Evolutionary conservation across 2,888 invertebrate genomes (phyloP).

Genomic region (Selenia dentaria): DNA sequence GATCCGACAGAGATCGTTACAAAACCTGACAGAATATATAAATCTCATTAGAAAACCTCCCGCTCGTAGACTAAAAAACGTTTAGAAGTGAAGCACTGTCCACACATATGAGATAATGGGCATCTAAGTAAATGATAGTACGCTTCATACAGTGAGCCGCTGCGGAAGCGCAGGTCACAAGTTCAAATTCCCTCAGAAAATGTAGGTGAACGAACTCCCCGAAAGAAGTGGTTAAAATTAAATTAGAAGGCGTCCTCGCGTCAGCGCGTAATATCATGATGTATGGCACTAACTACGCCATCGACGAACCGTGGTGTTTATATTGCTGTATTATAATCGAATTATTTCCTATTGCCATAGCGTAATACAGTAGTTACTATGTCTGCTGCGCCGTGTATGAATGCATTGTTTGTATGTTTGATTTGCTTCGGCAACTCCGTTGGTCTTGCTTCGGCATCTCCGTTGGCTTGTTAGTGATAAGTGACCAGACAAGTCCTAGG

Average conservation of each 20-base stretch:
- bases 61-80: too few species aligned
- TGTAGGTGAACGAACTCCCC: constrained; percentile 45
- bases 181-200: constrained; percentile 55
- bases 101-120: neutral
- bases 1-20: too few species aligned
- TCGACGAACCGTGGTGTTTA: constrained; percentile 16
- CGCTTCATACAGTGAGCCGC: constrained; percentile 24
- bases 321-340: constrained; percentile 33
- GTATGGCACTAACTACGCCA: constrained; percentile 13
- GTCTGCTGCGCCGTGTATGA: constrained; percentile 7
- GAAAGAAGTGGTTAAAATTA: constrained; percentile 44
- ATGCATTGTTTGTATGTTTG: too few species aligned
- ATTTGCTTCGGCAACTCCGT: too few species aligned
- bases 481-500: too few species aligned
- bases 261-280: constrained; percentile 33
- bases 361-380: neutral
- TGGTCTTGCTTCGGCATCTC: too few species aligned
- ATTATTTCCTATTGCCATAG: constrained; percentile 25
- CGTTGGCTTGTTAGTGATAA: too few species aligned
- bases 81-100: constrained; percentile 10
- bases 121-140: constrained; percentile 14
- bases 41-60: too few species aligned
- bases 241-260: constrained; percentile 46
- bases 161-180: constrained; percentile 57
- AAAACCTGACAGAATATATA: too few species aligned